Evolutionary conservation across 2,797 vertebrate genomes (phyloP), one percentile per base, ranked within the genome.

Genomic region (Malurus splendens): DNA sequence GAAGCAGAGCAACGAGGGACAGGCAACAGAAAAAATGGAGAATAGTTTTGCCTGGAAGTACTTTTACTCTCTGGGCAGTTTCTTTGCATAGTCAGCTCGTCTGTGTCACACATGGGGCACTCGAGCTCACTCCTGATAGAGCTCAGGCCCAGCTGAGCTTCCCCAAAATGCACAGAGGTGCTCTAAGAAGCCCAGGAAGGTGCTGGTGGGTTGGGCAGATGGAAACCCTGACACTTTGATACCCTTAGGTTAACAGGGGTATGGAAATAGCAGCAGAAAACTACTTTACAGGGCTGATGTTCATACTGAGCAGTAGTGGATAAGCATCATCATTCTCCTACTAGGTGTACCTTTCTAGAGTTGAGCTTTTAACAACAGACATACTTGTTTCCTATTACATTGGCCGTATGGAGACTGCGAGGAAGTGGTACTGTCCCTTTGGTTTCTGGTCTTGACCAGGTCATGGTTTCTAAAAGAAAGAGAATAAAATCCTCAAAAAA

Each of bases 381-480:
- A 95, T 98, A 99, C 99, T 98, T 99, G 97, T 99, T 99, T 98
- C 98, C 98, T 89, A 99, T 98, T 86, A 99, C 96, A 93, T 90
- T 99, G 95, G 99, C 98, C 16, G 99, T 98, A 95, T 99, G 99
- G 88, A 99, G 98, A 94, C 99, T 99, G 97, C 99, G 98, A 94
- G 99, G 98, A 93, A 98, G 96, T 39, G 99, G 98, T 3, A 93
- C 94, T 62, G 95, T 95, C 66, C 99, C 99, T 93, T 97, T 98
- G 48, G 98, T 98, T 96, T 98, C 96, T 87, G 98, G 98, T 88
- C 92, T 96, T 50, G 98, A 98, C 99, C 99, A 99, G 65, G 98
- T 98, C 99, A 99, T 98, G 47, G 98, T 98, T 95, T 98, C 99
- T 93, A 93, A 94, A 93, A 89, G 91, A 94, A 94, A 86, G 76